A percentile compares a stretch with the other conserved stretches of the same genome.
These are phyloP conservation scores for Eciton burchellii DNA, from an alignment of 1,140 invertebrate genomes.

Conservation along the genomic window DNA sequence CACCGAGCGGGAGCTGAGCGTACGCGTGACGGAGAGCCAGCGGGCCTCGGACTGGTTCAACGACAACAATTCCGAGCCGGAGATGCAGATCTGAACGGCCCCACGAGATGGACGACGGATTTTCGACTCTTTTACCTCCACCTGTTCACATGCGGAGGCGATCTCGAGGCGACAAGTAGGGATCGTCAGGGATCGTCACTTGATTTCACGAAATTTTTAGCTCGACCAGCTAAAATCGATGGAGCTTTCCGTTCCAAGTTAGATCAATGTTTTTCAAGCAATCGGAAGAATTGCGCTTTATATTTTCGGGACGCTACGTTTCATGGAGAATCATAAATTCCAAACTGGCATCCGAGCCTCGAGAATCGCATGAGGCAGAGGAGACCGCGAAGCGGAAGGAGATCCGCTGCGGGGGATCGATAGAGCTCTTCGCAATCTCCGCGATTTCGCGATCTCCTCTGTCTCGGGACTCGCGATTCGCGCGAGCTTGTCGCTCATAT, in stretches of 20 bases:
- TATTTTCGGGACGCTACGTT: background rate
- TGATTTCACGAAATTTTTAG: too few relatives aligned
- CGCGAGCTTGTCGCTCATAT: background rate
- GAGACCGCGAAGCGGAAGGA: background rate
- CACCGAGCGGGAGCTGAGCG: conserved; percentile 77
- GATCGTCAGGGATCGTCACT: background rate
- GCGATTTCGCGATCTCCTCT: background rate
- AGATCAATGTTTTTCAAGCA: background rate
- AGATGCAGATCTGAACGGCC: conserved; percentile 84
- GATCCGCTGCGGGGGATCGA: background rate
- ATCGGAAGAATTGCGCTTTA: background rate
- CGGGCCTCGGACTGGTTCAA: conserved; percentile 82
- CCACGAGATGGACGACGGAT: background rate
- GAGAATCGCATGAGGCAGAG: background rate
- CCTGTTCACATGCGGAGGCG: background rate
- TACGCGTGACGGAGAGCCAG: conserved; percentile 78
- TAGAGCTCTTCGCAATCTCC: background rate
- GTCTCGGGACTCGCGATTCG: conserved; percentile 2
- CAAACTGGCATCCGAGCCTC: background rate
- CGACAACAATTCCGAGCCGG: conserved; percentile 83
- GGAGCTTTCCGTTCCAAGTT: too few relatives aligned
- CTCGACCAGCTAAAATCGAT: too few relatives aligned
- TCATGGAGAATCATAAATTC: background rate
- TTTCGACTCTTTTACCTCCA: conserved; percentile 20
- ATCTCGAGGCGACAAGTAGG: background rate